Evolutionary conservation across 92 coral and sea anemone genomes (phyloP), one percentile per base, ranked within the genome.

Genomic region (Porites cylindrica): DNA sequence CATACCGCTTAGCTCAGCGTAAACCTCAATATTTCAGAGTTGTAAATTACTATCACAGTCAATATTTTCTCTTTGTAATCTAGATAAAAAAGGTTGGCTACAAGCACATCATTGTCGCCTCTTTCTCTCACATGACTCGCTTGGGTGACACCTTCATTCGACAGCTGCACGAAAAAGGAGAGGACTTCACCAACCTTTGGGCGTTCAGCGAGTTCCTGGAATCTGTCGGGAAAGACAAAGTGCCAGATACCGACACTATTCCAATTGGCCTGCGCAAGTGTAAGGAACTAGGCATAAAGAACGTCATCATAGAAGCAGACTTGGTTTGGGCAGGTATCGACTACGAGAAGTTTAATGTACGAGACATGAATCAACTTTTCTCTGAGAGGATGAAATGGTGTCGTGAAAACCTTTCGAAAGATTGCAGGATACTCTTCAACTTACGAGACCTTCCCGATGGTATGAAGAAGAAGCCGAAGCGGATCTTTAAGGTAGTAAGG

Each of bases 41-140:
- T 38, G 47, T 38, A 38, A 38, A 38, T 38, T 38, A 38, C 6
- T 38, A 38, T 38, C 47, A 38, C 47, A 56, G 11, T 56, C 61
- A 10, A 56, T 56, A 6, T 56, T 56, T 56, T 56, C 13, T 56
- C 3, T 14, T 56, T 56, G 13, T 56, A 9, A 10, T 56, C 61
- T 65, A 91, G 67, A 86, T 91, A 59, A 86, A 91, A 60, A 82
- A 84, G 75, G 88, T 91, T 74, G 93, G 93, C 50, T 87, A 87
- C 89, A 59, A 87, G 66, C 85, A 94, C 90, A 92, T 94, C 38
- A 94, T 94, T 59, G 95, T 92, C n/a, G 95, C 93, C 10, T 92
- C 98, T 7, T 94, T 94, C 82, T 92, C 98, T 50, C 93, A 94
- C 90, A 94, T 94, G 98, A 94, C 95, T 56, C 95, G 95, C 58